Evolutionary conservation across 1,140 invertebrate species (phyloP), one percentile per base, ranked within the genome.

Genomic region (Bombus waltoni): DNA sequence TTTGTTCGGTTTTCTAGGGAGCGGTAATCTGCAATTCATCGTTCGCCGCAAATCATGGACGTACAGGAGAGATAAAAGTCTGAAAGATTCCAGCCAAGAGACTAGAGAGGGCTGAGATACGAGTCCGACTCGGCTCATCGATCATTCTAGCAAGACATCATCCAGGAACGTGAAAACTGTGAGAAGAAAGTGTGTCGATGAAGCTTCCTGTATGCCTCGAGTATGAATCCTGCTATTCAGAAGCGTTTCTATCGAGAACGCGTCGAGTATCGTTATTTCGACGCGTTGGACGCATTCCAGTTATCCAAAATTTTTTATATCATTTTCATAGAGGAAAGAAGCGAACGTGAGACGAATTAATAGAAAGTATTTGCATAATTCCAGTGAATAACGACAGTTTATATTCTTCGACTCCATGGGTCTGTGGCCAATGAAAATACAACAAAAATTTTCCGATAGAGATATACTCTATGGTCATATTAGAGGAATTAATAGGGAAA

Each of bases 11-110:
- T 72, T 40, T 13, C 22, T 22, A 10, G 18, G 22, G 22, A 10
- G 22, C 3, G 38, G 28, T 70, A 74, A 53, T 53, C 32, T 76
- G 53, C 74, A 76, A 76, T 57, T 76, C 74, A 76, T 76, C 47
- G 44, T 59, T 59, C 53, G 47, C 25, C 32, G 38, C 25, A 25
- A 75, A 75, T 75, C 42, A 75, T 35, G 42, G 10, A 35, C 73
- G n/a, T 53, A 73, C 42, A 47, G n/a, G 57, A 15, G 15, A 42
- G 53, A 62, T 62, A 65, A 77, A 65, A 65, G 35, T 62, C 38
- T n/a, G 35, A n/a, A 40, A 15, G 28, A 42, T 59, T 38, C 47
- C 15, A 35, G 44, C 15, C n/a, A 53, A n/a, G 35, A 59, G 35
- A 40, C n/a, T 35, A 3, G 44, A 18, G 62, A 9, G 15, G 32